Conservation (phyloP, 2,888 invertebrate species). For the Argyresthia albistria region DNA sequence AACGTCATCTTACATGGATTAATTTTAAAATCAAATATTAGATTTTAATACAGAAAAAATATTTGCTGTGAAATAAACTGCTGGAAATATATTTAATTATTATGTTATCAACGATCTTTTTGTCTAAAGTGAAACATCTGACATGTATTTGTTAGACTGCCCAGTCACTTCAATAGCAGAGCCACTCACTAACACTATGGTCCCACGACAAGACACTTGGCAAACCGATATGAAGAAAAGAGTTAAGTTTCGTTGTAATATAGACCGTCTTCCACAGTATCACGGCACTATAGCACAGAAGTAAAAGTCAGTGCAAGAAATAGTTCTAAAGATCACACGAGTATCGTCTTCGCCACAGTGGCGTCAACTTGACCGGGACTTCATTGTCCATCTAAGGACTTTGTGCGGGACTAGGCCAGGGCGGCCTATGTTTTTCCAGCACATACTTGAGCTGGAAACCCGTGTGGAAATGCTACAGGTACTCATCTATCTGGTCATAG, state of each 20-base stretch:
- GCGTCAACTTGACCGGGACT: not conserved
- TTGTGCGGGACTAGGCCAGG: constrained; percentile 42
- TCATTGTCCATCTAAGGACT: constrained; percentile 18
- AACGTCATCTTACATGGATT: no score
- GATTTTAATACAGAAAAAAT: constrained; percentile 20
- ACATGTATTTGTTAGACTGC: constrained; percentile 21
- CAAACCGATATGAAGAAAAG: constrained; percentile 10
- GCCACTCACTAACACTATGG: constrained; percentile 39
- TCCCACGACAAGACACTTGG: constrained; percentile 51
- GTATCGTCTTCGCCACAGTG: no score
- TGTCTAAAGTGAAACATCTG: constrained; percentile 24
- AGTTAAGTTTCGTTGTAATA: constrained; percentile 37
- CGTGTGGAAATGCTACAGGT: constrained; percentile 73
- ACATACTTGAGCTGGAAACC: constrained; percentile 66
- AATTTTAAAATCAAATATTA: no score
- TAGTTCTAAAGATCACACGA: no score
- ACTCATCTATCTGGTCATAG: constrained; percentile 73
- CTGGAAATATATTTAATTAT: no score
- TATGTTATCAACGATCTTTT: no score
- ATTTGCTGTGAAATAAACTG: no score
- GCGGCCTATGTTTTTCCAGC: constrained; percentile 60
- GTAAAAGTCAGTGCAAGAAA: constrained; percentile 15
- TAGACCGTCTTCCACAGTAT: constrained; percentile 11
- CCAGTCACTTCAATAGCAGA: constrained; percentile 20
- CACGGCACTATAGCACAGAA: constrained; percentile 14